These are phyloP conservation scores for Actinia tenebrosa DNA, from an alignment of 64 coral and sea anemone genomes.

Conservation along the genomic window DNA sequence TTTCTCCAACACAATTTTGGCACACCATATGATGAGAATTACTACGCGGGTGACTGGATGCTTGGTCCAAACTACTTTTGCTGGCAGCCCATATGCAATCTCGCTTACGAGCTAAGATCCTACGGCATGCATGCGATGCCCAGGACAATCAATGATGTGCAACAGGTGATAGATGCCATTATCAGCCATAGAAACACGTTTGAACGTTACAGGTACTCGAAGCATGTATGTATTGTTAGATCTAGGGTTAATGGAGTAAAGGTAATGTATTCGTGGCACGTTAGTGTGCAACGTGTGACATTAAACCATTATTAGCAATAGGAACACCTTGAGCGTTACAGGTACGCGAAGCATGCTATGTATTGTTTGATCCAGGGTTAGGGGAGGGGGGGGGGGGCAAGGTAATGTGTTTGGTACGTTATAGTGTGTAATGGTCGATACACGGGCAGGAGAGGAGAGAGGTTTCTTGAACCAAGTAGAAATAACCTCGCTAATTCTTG, in stretches of 20 bases:
- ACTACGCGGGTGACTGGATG: slow-evolving; percentile 74
- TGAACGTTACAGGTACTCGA: slow-evolving; percentile 37
- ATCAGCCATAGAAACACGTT: slow-evolving; percentile 34
- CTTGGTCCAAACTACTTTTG: slow-evolving; percentile 88
- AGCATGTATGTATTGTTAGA: neutral
- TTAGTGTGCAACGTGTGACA: slow-evolving; percentile 17
- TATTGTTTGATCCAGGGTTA: neutral
- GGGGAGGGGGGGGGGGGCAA: no score
- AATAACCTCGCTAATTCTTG: no score
- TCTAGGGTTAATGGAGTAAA: no score
- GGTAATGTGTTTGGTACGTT: no score
- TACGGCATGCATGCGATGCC: slow-evolving; percentile 24
- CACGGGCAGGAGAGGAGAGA: no score
- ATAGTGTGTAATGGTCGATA: no score
- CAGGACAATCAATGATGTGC: slow-evolving; percentile 17
- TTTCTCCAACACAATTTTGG: slow-evolving; percentile 74
- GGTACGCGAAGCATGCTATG: neutral
- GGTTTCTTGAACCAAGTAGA: no score
- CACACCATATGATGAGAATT: slow-evolving; percentile 70
- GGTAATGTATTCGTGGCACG: no score
- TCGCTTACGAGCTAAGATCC: slow-evolving; percentile 1
- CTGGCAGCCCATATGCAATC: slow-evolving; percentile 51
- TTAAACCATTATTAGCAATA: slow-evolving; percentile 39
- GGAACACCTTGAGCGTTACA: slow-evolving; percentile 28
- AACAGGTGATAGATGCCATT: slow-evolving; percentile 44